These are phyloP conservation scores for Myanophis thanlyinensis DNA, from an alignment of 2,113 vertebrate species.

Conservation along the genomic window DNA sequence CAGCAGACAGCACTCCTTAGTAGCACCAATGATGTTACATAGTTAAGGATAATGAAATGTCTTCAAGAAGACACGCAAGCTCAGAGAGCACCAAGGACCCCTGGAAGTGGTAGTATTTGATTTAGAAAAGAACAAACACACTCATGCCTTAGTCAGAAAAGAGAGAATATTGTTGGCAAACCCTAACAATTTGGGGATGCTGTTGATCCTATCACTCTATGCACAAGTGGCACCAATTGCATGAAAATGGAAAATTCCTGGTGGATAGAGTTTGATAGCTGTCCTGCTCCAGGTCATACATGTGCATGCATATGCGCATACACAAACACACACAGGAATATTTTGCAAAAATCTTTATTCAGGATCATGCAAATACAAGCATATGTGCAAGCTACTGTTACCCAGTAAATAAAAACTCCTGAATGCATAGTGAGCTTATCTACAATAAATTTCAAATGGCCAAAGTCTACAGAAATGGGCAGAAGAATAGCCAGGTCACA, in stretches of 20 bases:
- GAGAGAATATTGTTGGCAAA: background rate
- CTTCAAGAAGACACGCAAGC: too few relatives aligned
- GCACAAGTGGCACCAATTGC: background rate
- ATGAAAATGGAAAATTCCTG: background rate
- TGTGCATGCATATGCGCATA: background rate
- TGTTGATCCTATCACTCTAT: background rate
- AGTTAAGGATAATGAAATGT: too few relatives aligned
- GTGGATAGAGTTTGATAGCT: background rate
- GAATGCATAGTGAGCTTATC: background rate
- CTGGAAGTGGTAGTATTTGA: background rate
- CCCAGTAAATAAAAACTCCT: background rate
- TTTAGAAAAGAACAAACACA: background rate
- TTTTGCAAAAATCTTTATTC: background rate
- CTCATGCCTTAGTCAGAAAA: background rate
- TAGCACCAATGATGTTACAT: too few relatives aligned
- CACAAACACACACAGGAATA: background rate
- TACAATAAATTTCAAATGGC: background rate
- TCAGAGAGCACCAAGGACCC: too few relatives aligned
- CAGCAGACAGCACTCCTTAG: too few relatives aligned
- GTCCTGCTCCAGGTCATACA: background rate
- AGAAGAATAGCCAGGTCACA: background rate
- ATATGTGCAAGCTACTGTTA: background rate
- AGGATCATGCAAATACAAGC: background rate
- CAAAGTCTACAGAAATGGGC: background rate
- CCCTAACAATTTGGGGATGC: background rate